Conservation (phyloP, 2,113 vertebrate species). For the Hirundichthys speculiger region DNA sequence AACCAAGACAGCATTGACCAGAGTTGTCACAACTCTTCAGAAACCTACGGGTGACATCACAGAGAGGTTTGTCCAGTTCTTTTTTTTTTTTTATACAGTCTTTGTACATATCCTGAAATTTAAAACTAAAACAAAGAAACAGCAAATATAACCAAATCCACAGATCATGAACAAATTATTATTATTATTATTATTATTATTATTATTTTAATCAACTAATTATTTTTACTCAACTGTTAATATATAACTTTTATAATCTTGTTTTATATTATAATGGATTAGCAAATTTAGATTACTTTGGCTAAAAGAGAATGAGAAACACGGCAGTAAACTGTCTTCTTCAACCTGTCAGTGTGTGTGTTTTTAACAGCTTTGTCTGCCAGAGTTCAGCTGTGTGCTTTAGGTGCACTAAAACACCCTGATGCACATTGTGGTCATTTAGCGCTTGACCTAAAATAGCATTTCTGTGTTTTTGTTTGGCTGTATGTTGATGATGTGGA, state of each 20-base stretch:
- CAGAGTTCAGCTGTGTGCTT: conserved; percentile 36
- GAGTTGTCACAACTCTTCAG: too few species aligned
- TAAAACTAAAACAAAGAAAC: too few species aligned
- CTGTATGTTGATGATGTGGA: conserved; percentile 24
- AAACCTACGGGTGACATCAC: too few species aligned
- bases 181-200: too few species aligned
- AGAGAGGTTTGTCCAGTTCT: too few species aligned
- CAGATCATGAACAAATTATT: too few species aligned
- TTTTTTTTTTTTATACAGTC: too few species aligned
- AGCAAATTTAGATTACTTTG: conserved; percentile 1
- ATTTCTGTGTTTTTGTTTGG: conserved; percentile 20
- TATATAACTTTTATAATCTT: background rate
- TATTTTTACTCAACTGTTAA: too few species aligned
- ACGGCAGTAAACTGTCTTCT: background rate
- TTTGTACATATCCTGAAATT: too few species aligned
- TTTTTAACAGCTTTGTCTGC: conserved; percentile 25
- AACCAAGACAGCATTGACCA: too few species aligned
- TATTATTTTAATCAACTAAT: too few species aligned
- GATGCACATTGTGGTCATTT: conserved; percentile 54
- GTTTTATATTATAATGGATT: conserved; percentile 7
- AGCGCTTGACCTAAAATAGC: conserved; percentile 50
- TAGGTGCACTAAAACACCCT: conserved; percentile 37
- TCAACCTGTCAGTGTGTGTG: background rate
- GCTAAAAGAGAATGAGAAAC: background rate
- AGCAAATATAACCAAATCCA: too few species aligned